Evolutionary conservation across 2,113 vertebrate species (phyloP), one percentile per base, ranked within the genome.

Genomic region (Gopherus evgoodei): DNA sequence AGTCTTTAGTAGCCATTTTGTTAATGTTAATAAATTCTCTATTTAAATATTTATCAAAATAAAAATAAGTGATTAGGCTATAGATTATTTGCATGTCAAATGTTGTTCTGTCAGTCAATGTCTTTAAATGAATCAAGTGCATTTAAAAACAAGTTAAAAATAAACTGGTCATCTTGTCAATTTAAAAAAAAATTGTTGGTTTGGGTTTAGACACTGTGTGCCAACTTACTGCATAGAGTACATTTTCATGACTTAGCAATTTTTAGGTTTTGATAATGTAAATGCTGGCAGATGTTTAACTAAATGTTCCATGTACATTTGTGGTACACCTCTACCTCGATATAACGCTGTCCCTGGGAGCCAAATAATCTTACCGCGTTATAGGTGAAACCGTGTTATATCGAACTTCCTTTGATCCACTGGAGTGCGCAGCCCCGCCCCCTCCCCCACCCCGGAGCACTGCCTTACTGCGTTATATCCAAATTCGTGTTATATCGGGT

Each of bases 291-390:
- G 5, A 24, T 42, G 22, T 42, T 76, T 76, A 44, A 44, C 38
- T 76, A 44, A 76, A 76, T 24, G 10, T 10, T 42, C 72, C 17
- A 42, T 75, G 82, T 31, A 35, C 47, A 13, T 1, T 0, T 0
- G 47, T 87, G 25, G 53, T 82, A 49, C 10, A 49, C 47, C 47
- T 49, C 47, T 49, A 49, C 47, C 47, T 49, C 47, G 10, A 49
- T 11, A 49, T 49, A 49, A 49, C 47, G 10, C 10, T 49, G 47
- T 49, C 10, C 47, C 11, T 49, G 47, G 47, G 47, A 49, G 10
- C 47, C 47, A 49, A 49, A 49, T 49, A 49, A 49, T 49, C 47
- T 49, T 49, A 49, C 47, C 10, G 10, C 47, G 47, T 49, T 49
- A 11, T 49, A 49, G 47, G 47, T 49, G 47, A 49, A 49, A 49